Base-by-base conservation (phyloP, 2,888 invertebrate genomes). In the Chymomyza caudatula region DNA sequence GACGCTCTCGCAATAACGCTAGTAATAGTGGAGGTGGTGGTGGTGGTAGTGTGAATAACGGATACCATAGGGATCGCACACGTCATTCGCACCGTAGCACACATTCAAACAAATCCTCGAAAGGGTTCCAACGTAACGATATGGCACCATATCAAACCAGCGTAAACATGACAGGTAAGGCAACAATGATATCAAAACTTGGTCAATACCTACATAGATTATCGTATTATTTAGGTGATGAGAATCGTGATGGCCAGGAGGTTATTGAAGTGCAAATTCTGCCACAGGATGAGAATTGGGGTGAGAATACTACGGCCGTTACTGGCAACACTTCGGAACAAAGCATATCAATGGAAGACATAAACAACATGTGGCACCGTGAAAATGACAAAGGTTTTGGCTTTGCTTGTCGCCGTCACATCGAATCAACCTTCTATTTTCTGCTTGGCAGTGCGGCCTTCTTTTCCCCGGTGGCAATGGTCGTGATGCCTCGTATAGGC, bases 241-340 rank as follows among this genome's bases (percentile, higher is more conserved):
- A 94, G 76, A 92, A 92, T 1, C 91, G 94, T 61, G 94, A 96
- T 71, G 96, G 96, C 0, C 96, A 96, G 88, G 97, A 97, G 91
- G 95, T 97, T 11, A 97, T 98, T 56, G 98, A 98, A 91, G 98
- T 98, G 43, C 98, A 98, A 91, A 98, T 98, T 76, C 91, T 98
- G 65, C 97, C 97, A 0, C 96, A 98, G 91, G 98, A 98, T 91
- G 98, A 98, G 87, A 98, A 98, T 90, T 98, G 98, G 98, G 98
- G 97, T n/a, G 98, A 98, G 90, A 98, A 97, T 86, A 98, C 98
- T 0, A 98, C 98, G 0, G 98, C 98, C 0, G 95, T 98, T 37
- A 98, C 98, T 0, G 98, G 98, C 8, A 98, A 98, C 87, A 98
- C 98, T 1, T 98, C 97, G 0, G 98, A 98, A 88, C 97, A 97